A percentile compares a stretch with the other conserved stretches of the same genome.
phyloP scores from a whole-genome alignment of 1,140 invertebrate species.

The Aethina tumida region DNA sequence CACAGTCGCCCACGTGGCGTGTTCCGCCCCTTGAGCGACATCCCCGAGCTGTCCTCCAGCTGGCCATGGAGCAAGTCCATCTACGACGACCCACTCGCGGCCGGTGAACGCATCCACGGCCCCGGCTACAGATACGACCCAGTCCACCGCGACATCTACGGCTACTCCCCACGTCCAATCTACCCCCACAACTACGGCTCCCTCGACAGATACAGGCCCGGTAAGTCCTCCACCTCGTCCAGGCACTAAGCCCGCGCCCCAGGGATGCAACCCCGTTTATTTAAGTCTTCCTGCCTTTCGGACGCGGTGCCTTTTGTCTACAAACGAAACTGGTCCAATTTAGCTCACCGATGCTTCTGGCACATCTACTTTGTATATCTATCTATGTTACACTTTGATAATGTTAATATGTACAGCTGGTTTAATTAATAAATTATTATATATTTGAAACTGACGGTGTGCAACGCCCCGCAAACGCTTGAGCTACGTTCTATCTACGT shows the following conservation, averaged over 20 bases:
- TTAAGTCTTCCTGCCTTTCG: constrained; percentile 5
- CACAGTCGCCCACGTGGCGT: constrained; percentile 57
- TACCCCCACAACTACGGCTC: constrained; percentile 75
- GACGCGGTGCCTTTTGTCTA: too few relatives aligned
- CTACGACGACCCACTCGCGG: constrained; percentile 69
- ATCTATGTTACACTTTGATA: constrained; percentile 14
- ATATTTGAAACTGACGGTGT: constrained; percentile 5
- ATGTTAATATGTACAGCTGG: constrained; percentile 17
- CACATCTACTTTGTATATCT: constrained; percentile 8
- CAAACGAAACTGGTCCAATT: too few relatives aligned
- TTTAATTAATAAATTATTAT: constrained; percentile 11
- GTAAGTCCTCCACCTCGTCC: constrained; percentile 50
- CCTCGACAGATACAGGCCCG: constrained; percentile 68
- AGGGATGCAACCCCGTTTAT: constrained; percentile 5
- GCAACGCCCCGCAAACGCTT: constrained; percentile 24
- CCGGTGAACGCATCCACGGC: constrained; percentile 69
- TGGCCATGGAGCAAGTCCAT: constrained; percentile 73
- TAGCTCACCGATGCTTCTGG: too few relatives aligned
- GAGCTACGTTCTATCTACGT: too few relatives aligned
- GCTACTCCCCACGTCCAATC: constrained; percentile 74
- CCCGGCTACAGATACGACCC: constrained; percentile 82
- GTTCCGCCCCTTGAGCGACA: constrained; percentile 48
- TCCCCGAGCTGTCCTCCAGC: constrained; percentile 50
- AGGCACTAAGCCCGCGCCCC: constrained; percentile 8
- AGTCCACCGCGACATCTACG: constrained; percentile 78